Base-by-base conservation (phyloP, 1,140 invertebrate genomes). In the Stenopsyche tienmushanensis region DNA sequence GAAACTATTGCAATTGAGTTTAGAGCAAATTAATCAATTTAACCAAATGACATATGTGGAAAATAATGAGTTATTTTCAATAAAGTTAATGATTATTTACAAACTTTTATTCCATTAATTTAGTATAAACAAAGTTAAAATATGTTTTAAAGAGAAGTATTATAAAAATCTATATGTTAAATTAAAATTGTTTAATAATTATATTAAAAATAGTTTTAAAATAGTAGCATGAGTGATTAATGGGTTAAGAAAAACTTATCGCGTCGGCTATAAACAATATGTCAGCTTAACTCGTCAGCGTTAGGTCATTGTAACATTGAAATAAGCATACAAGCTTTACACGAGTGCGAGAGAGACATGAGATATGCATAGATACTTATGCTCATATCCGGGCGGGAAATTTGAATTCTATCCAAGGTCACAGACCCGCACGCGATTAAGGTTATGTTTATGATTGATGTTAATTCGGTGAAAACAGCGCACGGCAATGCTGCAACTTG, bases 401-500 rank as follows among this genome's bases (percentile, higher is more conserved):
- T 60, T 60, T 21, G 25, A 60, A 60, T 25, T 2, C 42, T n/a
- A 20, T 24, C 34, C 57, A 47, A 47, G 57, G 42, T 47, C 57
- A 58, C 18, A 15, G 17, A 45, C 29, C 42, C 9, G 39, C 9
- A 20, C 15, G 1, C 3, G 9, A 10, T 34, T 23, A 25, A 60
- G 57, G 57, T 60, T 60, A 60, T 60, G 57, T 47, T 3, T 45
- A 5, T 25, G 44, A 60, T 60, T 60, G 20, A 25, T 44, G 5
- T 8, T 5, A 47, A 9, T 18, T 5, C 18, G 44, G 7, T 18
- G 5, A 47, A 47, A 9, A 47, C 44, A 20, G 13, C 29, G 13
- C n/a, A n/a, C n/a, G n/a, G n/a, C n/a, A n/a, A n/a, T n/a, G n/a
- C n/a, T n/a, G n/a, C n/a, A n/a, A n/a, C n/a, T n/a, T n/a, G n/a